Conservation (phyloP, 1,140 invertebrate genomes). For the Drosophila navojoa region DNA sequence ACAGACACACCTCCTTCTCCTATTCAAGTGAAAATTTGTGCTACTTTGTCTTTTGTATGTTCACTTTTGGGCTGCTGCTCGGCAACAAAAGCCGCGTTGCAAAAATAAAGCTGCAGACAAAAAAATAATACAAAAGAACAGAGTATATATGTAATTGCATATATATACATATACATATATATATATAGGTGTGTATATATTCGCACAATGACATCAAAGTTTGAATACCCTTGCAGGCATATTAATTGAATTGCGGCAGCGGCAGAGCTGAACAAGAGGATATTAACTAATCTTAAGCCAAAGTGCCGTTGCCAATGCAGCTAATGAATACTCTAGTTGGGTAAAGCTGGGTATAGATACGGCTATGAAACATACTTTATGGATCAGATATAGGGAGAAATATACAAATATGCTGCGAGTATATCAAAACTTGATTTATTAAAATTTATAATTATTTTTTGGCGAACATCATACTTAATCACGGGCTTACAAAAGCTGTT, state of each 20-base stretch:
- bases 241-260: constrained; percentile 8
- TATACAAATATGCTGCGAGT: too few species aligned
- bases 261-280: neutral
- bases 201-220: neutral
- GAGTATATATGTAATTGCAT: too few species aligned
- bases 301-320: neutral
- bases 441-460: too few species aligned
- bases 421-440: too few species aligned
- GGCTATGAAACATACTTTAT: too few species aligned
- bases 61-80: constrained; percentile 55
- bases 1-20: neutral
- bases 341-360: too few species aligned
- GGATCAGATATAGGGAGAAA: too few species aligned
- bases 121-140: constrained; percentile 6
- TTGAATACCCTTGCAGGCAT: constrained; percentile 9
- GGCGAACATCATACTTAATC: too few species aligned
- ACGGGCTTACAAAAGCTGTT: too few species aligned
- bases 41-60: constrained; percentile 79
- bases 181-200: neutral
- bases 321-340: neutral
- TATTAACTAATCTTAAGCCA: neutral
- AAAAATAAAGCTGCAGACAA: constrained; percentile 22
- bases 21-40: constrained; percentile 66
- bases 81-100: constrained; percentile 48
- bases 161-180: neutral